Percentiles rank a stretch among this genome's conserved stretches.
phyloP scores from a whole-genome alignment of 1,140 invertebrate species.

The Heliothis virescens region DNA sequence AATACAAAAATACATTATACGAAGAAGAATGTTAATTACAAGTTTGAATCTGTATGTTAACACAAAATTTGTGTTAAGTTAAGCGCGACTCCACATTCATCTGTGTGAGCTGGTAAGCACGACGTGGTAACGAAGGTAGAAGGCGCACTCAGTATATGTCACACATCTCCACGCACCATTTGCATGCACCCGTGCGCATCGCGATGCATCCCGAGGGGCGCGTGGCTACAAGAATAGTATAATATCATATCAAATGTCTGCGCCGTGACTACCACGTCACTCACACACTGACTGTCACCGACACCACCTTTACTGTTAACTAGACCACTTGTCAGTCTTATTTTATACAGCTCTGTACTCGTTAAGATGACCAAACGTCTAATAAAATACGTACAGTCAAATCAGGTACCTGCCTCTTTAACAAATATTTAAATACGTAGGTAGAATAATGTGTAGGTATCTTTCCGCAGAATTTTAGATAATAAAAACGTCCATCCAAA shows the following conservation, averaged over 20 bases:
- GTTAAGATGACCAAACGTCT: neutral
- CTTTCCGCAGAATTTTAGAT: constrained; percentile 50
- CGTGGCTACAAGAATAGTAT: constrained; percentile 80
- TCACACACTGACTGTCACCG: constrained; percentile 20
- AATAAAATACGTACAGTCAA: constrained; percentile 16
- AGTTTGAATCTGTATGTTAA: constrained; percentile 9
- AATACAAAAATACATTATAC: constrained; percentile 14
- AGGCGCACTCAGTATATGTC: constrained; percentile 68
- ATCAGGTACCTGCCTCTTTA: constrained; percentile 15
- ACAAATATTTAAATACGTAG: constrained; percentile 39
- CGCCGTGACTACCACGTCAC: constrained; percentile 35
- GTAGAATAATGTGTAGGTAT: constrained; percentile 34
- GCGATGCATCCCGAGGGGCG: constrained; percentile 66
- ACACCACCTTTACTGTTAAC: neutral
- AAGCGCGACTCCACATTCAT: constrained; percentile 59
- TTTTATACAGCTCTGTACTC: neutral
- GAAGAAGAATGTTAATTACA: constrained; percentile 19
- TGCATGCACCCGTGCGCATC: constrained; percentile 80
- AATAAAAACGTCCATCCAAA: constrained; percentile 67
- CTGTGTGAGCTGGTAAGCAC: constrained; percentile 45
- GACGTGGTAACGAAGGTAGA: constrained; percentile 71
- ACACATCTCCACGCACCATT: constrained; percentile 84
- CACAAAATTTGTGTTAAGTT: constrained; percentile 21
- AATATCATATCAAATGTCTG: constrained; percentile 83
- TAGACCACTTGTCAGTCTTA: constrained; percentile 20